These are phyloP conservation scores for Oncorhynchus masou DNA, from an alignment of 2,113 vertebrate genomes.

Conservation along the genomic window DNA sequence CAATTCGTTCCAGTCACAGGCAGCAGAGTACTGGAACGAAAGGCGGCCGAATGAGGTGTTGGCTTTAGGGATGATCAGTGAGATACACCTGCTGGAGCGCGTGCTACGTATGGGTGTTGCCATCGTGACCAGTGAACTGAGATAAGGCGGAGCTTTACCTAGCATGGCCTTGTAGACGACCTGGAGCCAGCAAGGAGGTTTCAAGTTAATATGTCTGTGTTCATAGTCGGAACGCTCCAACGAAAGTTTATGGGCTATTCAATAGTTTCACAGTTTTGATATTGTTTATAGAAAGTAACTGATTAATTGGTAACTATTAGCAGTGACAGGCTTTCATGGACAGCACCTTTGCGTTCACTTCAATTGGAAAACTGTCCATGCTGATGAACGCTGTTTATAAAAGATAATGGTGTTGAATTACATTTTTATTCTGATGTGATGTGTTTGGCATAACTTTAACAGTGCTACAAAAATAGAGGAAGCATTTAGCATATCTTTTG, in stretches of 20 bases:
- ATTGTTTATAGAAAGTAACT: conserved; percentile 44
- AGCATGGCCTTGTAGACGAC: too few species aligned
- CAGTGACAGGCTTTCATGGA: conserved; percentile 12
- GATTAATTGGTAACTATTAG: conserved; percentile 49
- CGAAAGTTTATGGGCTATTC: conserved; percentile 46
- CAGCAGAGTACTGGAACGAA: too few species aligned
- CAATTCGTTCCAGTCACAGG: too few species aligned
- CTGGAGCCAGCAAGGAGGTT: too few species aligned
- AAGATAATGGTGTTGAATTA: conserved; percentile 39
- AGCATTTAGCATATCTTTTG: too few species aligned
- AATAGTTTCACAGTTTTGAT: conserved; percentile 42
- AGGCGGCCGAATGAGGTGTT: too few species aligned
- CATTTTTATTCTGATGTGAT: conserved; percentile 33
- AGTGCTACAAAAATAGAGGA: neutral
- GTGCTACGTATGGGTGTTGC: too few species aligned
- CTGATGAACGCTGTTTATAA: conserved; percentile 24
- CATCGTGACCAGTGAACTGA: too few species aligned
- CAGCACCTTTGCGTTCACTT: conserved; percentile 18
- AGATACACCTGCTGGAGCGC: too few species aligned
- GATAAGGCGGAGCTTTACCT: too few species aligned
- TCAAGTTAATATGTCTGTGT: conserved; percentile 16
- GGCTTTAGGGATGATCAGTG: too few species aligned
- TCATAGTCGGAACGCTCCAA: conserved; percentile 8
- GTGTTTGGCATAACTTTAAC: conserved; percentile 31
- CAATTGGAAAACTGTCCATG: conserved; percentile 36